Base-by-base conservation (phyloP, 2,797 vertebrate genomes). In the Myripristis jacobus region DNA sequence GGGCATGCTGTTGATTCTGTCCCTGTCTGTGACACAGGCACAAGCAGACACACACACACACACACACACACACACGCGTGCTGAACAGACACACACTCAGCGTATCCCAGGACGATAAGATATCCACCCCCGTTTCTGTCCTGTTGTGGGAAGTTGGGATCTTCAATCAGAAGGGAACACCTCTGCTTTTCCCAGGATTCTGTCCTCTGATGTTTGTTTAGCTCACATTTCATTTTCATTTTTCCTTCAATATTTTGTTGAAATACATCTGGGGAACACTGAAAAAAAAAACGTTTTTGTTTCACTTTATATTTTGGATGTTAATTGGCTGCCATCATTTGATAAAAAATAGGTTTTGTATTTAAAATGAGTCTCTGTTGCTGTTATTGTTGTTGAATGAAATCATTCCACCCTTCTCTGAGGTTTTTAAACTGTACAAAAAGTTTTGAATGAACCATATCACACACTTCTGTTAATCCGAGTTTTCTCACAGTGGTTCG, bases 151-250 rank as follows among this genome's bases (percentile, higher is more conserved):
- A 81, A 67, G 44, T 44, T 44, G 53, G 29, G 43, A 46, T 70
- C 27, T 62, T 54, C 21, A 69, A 18, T 46, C 60, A 70, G 66
- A 50, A 75, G 43, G 57, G 34, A 81, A 80, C 79, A 83, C 79
- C 85, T 86, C 86, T 81, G 77, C 82, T 59, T 86, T 87, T 88
- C 79, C 79, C 79, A 89, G 70, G 66, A 65, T 73, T 3, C 11
- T 22, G 18, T 2, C 29, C 43, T 54, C 48, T 48, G 41, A 62
- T 59, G 38, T 75, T 79, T 61, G 21, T 66, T 54, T 31, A 72
- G n/a, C 18, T 43, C 47, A 15, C n/a, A 38, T 71, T 66, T 38
- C 50, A 66, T 52, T 71, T 66, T 38, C 50, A 66, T 52, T 66
- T 29, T 36, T 31, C 2, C 13, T 22, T 55, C 15, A 38, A 6